Evolutionary conservation across 1,140 invertebrate species (phyloP).

Genomic region (Caenorhabditis tropicalis): DNA sequence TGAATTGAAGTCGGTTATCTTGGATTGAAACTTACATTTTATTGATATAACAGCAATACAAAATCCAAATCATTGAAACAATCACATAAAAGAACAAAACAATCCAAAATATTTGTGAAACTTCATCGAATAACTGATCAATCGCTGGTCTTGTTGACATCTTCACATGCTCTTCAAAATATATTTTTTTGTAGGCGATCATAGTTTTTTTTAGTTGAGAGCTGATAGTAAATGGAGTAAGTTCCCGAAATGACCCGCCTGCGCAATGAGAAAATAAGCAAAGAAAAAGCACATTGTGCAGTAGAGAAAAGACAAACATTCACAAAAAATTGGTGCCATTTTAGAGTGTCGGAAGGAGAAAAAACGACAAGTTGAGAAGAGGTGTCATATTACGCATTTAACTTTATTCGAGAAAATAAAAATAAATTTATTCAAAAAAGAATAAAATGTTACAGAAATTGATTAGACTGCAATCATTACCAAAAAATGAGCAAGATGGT

Average conservation of each 20-base stretch:
- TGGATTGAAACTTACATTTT: slow-evolving; percentile 29
- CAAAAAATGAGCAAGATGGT: no score
- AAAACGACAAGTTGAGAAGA: background rate
- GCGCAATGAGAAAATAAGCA: slow-evolving; percentile 31
- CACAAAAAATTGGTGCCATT: slow-evolving; percentile 7
- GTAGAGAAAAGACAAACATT: slow-evolving; percentile 1
- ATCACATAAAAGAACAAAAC: background rate
- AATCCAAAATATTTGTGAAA: slow-evolving; percentile 14
- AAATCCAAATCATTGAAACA: slow-evolving; percentile 4
- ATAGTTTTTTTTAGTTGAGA: background rate
- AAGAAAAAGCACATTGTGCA: slow-evolving; percentile 35
- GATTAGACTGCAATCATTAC: no score
- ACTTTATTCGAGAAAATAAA: background rate
- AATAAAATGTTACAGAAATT: background rate
- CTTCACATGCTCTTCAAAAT: slow-evolving; percentile 25
- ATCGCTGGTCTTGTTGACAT: background rate
- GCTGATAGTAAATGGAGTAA: background rate
- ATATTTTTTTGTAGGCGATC: background rate
- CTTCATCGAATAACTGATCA: slow-evolving; percentile 29
- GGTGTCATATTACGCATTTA: slow-evolving; percentile 29
- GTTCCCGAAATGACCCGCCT: background rate
- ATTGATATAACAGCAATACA: slow-evolving; percentile 22
- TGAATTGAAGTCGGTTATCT: no score
- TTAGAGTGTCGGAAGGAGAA: background rate
- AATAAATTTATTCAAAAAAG: background rate